Conservation (phyloP, 2,113 vertebrate species). For the Corythornis vintsioides region DNA sequence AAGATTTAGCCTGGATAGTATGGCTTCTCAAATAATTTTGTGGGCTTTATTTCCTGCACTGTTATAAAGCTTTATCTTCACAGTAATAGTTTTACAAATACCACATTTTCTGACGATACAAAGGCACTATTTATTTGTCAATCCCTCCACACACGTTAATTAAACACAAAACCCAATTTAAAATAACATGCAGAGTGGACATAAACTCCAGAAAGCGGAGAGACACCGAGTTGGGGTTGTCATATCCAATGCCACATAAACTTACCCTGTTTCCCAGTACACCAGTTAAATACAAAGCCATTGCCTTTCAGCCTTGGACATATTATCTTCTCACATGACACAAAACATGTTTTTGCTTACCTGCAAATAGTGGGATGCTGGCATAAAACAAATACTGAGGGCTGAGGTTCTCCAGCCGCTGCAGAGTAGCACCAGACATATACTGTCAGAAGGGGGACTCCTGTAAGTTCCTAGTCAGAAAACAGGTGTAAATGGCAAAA, state of each 20-base stretch:
- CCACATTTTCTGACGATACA: constrained; percentile 36
- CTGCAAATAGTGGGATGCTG: background rate
- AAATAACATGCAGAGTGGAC: background rate
- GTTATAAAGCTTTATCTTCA: constrained; percentile 68
- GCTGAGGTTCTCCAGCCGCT: accelerated
- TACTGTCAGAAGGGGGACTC: background rate
- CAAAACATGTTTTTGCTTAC: background rate
- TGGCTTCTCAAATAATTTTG: constrained; percentile 70
- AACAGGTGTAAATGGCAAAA: background rate
- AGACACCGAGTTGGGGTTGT: background rate
- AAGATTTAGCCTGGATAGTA: constrained; percentile 72
- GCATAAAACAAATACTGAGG: background rate
- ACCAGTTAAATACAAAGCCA: background rate
- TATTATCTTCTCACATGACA: background rate
- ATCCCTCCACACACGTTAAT: constrained; percentile 44
- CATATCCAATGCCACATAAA: background rate
- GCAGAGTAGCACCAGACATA: background rate
- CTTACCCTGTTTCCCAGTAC: accelerated
- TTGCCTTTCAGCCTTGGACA: background rate
- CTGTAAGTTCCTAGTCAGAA: background rate
- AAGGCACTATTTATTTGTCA: constrained; percentile 54
- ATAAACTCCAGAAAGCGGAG: background rate
- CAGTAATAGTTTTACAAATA: constrained; percentile 57
- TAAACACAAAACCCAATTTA: constrained; percentile 49
- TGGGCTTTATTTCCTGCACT: constrained; percentile 66